phyloP scores from a whole-genome alignment of 2,113 vertebrate genomes.

The Gobiocypris rarus region DNA sequence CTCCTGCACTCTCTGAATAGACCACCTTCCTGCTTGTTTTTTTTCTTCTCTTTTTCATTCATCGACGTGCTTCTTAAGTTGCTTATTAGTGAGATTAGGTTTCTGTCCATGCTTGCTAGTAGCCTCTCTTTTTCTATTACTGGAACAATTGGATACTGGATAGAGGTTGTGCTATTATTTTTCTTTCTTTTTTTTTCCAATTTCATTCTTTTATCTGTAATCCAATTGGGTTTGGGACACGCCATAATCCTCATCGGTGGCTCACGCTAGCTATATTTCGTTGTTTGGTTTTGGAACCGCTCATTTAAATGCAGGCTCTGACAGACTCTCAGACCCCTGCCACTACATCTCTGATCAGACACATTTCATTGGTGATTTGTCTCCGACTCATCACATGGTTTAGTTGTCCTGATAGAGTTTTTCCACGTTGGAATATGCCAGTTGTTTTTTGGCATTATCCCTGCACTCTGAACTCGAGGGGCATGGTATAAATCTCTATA shows the following conservation, averaged over 20 bases:
- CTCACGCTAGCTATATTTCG: background rate
- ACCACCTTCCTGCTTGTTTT: slow-evolving; percentile 38
- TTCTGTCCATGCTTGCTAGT: slow-evolving; percentile 44
- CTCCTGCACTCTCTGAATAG: slow-evolving; percentile 51
- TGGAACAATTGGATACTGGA: slow-evolving; percentile 56
- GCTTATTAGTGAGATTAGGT: slow-evolving; percentile 58
- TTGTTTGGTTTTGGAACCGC: background rate
- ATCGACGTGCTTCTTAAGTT: slow-evolving; percentile 45
- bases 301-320: slow-evolving; percentile 3
- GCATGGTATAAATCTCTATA: slow-evolving; percentile 40
- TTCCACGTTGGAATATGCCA: background rate
- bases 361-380: slow-evolving; percentile 38
- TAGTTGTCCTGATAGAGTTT: slow-evolving; percentile 39
- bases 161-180: slow-evolving; percentile 42
- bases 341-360: background rate
- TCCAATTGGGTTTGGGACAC: slow-evolving; percentile 32
- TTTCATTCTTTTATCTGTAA: slow-evolving; percentile 32
- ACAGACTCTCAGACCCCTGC: slow-evolving; percentile 19
- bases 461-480: slow-evolving; percentile 41
- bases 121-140: slow-evolving; percentile 56
- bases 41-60: slow-evolving; percentile 41
- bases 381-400: slow-evolving; percentile 44
- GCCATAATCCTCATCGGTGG: slow-evolving; percentile 29
- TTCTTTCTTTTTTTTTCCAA: slow-evolving; percentile 9
- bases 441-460: slow-evolving; percentile 49